A percentile compares a stretch with the other conserved stretches of the same genome.
These are phyloP conservation scores for Neofelis nebulosa DNA, from an alignment of 2,113 vertebrate genomes.

Conservation along the genomic window DNA sequence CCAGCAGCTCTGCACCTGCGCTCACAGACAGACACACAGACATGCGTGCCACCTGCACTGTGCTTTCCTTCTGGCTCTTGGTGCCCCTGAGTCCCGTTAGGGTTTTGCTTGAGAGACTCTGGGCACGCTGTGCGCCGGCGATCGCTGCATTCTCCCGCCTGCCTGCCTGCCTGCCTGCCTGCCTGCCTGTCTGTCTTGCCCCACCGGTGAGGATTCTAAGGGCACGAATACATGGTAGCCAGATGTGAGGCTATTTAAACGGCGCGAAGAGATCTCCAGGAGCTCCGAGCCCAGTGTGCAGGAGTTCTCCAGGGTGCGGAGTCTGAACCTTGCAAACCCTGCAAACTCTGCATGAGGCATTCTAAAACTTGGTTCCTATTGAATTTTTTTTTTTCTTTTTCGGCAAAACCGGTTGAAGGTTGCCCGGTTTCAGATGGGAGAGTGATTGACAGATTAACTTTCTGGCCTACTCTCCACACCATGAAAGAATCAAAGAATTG, in stretches of 20 bases:
- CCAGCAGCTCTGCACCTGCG: neutral
- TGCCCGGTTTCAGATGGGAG: constrained; percentile 51
- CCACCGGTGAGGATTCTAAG: neutral
- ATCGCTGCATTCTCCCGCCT: too few species aligned
- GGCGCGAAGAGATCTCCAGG: neutral
- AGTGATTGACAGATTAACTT: constrained; percentile 71
- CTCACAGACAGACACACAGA: neutral
- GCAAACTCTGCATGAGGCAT: neutral
- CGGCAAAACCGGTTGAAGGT: neutral
- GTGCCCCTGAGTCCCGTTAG: neutral
- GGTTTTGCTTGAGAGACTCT: too few species aligned
- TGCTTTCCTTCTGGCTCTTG: neutral
- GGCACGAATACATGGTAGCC: neutral
- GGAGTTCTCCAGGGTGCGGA: neutral
- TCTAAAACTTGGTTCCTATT: neutral
- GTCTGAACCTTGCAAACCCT: neutral
- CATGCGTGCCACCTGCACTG: neutral
- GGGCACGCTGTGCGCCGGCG: rapidly evolving
- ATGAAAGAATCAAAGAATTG: constrained; percentile 74
- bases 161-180: rapidly evolving
- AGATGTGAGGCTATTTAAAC: neutral
- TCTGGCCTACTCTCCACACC: constrained; percentile 61
- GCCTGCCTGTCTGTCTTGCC: rapidly evolving
- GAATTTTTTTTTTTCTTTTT: neutral
- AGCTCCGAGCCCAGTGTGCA: neutral